Base-by-base conservation (phyloP, 2,113 vertebrate species). In the Nothocercus julius region DNA sequence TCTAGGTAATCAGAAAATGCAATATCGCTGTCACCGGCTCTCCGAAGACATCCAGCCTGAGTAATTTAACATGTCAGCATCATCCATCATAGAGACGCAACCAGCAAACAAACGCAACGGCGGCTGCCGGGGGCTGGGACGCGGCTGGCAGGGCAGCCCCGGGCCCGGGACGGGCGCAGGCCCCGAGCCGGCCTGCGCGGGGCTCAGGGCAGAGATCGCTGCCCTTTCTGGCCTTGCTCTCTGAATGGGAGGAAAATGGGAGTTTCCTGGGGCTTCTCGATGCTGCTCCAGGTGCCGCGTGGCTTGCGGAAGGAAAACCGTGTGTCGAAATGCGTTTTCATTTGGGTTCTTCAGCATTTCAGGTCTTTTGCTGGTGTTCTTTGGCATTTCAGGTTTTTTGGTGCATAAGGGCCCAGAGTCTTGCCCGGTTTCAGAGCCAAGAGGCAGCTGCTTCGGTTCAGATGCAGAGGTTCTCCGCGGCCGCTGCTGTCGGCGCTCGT, bases 21-120 rank as follows among this genome's bases (percentile, higher is more conserved):
- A 97, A 96, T 97, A 97, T 98, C 51, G 67, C 97, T 98, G 97
- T 98, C 97, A 96, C 87, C 93, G 76, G 93, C 96, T 96, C 93
- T 67, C 97, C 51, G 81, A 98, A 98, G 97, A 98, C 97, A 97
- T 58, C 93, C 95, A 96, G 97, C 95, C 95, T 91, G 92, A 97
- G 97, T 98, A 98, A 98, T 98, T 97, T 97, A 98, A 97, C 97
- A 83, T 98, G 98, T 98, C 98, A 98, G 97, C 95, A 11, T 97
- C 97, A 98, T 98, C 97, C 97, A 98, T 98, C 98, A 98, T 25
- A 2, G 94, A 3, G 69, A 97, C 24, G 73, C 91, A 91, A 82
- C 76, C 73, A 18, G 87, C 32, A 62, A 89, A 94, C 90, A 68
- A 91, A 95, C 19, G 56, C 54, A 0, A 18, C 56, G 62, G 88